phyloP scores from a whole-genome alignment of 2,888 invertebrate species.

The Eupeodes latifasciatus region DNA sequence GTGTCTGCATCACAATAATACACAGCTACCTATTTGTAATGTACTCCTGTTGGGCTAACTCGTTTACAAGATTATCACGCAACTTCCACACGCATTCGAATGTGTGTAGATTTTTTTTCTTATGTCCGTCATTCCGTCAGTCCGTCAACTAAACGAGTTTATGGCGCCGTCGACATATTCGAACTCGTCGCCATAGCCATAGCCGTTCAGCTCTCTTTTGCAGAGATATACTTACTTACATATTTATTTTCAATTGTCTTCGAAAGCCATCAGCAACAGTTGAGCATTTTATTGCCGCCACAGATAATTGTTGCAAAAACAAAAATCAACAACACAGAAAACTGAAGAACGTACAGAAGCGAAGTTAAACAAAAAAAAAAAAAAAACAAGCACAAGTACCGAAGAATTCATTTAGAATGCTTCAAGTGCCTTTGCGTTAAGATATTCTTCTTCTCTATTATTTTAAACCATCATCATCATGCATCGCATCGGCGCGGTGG shows the following conservation, averaged over 20 bases:
- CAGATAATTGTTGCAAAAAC: constrained; percentile 59
- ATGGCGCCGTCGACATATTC: constrained; percentile 65
- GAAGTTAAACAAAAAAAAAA: neutral
- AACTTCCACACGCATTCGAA: constrained; percentile 74
- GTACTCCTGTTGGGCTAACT: constrained; percentile 76
- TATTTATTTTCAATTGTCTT: constrained; percentile 66
- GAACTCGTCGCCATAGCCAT: too few relatives aligned
- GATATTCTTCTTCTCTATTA: constrained; percentile 46
- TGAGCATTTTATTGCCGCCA: constrained; percentile 68
- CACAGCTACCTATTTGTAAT: constrained; percentile 61
- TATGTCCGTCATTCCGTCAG: neutral
- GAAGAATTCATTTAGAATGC: constrained; percentile 50
- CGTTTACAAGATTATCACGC: constrained; percentile 77
- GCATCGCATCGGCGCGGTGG: too few relatives aligned
- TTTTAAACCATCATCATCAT: constrained; percentile 22
- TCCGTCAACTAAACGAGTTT: constrained; percentile 72
- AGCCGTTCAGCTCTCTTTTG: constrained; percentile 55
- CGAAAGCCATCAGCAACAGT: constrained; percentile 36
- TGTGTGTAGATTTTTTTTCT: constrained; percentile 37
- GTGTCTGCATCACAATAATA: constrained; percentile 52
- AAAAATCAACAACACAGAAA: neutral
- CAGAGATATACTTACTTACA: constrained; percentile 40
- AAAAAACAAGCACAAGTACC: neutral
- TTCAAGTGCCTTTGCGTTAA: constrained; percentile 33
- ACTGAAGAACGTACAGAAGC: neutral